Evolutionary conservation across 2,888 invertebrate genomes (phyloP).

Genomic region (Phalera bucephala): DNA sequence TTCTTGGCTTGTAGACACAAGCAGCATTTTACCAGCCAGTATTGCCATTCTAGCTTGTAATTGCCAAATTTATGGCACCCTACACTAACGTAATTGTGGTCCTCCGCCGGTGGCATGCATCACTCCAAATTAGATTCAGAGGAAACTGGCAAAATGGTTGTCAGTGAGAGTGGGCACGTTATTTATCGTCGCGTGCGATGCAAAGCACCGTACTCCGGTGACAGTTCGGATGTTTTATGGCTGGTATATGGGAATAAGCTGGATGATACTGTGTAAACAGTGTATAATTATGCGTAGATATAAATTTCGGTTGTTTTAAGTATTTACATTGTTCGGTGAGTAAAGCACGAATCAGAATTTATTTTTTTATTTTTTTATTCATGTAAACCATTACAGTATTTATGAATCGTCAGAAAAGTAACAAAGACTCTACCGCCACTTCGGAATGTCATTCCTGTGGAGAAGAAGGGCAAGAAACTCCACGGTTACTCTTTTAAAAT

Average conservation of each 20-base stretch:
- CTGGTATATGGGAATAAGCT: background rate
- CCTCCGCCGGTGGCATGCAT: slow-evolving; percentile 65
- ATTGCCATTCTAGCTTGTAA: slow-evolving; percentile 70
- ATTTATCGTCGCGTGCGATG: slow-evolving; percentile 41
- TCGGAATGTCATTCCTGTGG: too few relatives aligned
- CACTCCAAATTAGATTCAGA: slow-evolving; percentile 78
- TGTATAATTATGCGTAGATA: too few relatives aligned
- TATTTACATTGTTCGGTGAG: too few relatives aligned
- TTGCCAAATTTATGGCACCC: slow-evolving; percentile 79
- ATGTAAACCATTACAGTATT: too few relatives aligned
- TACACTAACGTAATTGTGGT: slow-evolving; percentile 76
- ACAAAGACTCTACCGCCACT: too few relatives aligned
- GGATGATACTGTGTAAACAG: background rate
- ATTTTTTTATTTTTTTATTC: too few relatives aligned
- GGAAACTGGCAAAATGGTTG: slow-evolving; percentile 58
- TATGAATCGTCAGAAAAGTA: too few relatives aligned
- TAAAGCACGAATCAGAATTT: too few relatives aligned
- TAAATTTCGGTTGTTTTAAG: too few relatives aligned
- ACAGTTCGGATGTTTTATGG: slow-evolving; percentile 34
- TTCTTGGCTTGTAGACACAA: too few relatives aligned
- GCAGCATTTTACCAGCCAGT: slow-evolving; percentile 60
- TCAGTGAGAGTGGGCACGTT: slow-evolving; percentile 51
- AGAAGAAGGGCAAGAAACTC: too few relatives aligned
- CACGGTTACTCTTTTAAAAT: too few relatives aligned
- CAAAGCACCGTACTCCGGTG: slow-evolving; percentile 20